A percentile compares a stretch with the other conserved stretches of the same genome.
Conservation (phyloP, 2,797 vertebrate genomes). For the Leptodactylus fallax region DNA sequence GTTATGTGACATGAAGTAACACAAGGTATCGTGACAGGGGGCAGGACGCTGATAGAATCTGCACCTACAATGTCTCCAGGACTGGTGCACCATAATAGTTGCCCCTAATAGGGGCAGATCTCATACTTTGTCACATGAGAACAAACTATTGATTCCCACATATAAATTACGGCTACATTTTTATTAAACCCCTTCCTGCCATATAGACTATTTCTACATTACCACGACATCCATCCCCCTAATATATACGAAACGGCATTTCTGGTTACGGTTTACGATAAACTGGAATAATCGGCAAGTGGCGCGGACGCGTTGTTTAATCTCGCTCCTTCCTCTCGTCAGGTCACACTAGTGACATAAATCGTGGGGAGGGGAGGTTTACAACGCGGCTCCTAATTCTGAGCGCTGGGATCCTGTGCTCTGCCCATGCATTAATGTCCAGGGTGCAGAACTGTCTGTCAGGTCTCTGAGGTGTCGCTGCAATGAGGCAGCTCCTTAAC, state of each 20-base stretch:
- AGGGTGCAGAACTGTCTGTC: conserved; percentile 36
- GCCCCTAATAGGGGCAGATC: too few relatives aligned
- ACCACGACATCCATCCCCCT: not conserved
- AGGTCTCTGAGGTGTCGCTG: conserved; percentile 48
- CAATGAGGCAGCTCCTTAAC: conserved; percentile 42
- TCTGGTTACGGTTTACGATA: conserved; percentile 20
- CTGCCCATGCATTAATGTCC: not conserved
- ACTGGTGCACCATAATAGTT: too few relatives aligned
- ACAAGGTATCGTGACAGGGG: too few relatives aligned
- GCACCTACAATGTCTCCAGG: too few relatives aligned
- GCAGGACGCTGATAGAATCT: too few relatives aligned
- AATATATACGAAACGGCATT: not conserved
- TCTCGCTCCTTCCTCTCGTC: conserved; percentile 36
- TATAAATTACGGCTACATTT: not conserved
- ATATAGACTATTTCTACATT: too few relatives aligned
- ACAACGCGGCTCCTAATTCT: not conserved
- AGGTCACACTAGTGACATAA: conserved; percentile 44
- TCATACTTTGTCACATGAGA: not conserved
- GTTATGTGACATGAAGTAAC: too few relatives aligned
- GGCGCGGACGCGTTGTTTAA: conserved; percentile 26
- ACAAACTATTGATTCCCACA: not conserved
- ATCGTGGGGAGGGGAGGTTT: conserved; percentile 6
- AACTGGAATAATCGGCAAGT: conserved; percentile 18
- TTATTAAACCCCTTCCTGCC: not conserved
- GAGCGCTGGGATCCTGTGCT: not conserved